These are phyloP conservation scores for Drosophila sturtevanti DNA, from an alignment of 1,140 invertebrate genomes.

Conservation along the genomic window DNA sequence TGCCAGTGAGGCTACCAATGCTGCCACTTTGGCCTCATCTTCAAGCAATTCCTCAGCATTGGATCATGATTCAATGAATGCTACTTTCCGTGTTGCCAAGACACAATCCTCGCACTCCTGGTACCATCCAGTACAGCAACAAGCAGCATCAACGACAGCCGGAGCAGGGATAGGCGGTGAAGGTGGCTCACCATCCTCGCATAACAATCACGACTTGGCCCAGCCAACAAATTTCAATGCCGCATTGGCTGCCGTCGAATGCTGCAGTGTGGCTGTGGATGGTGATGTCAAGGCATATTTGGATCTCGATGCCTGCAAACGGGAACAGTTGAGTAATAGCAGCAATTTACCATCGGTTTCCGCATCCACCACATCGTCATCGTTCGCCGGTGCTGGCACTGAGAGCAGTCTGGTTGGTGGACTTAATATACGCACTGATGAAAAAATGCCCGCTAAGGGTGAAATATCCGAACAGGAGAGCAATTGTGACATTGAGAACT, in stretches of 20 bases:
- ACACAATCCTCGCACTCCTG: slow-evolving; percentile 48
- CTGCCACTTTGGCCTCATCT: slow-evolving; percentile 70
- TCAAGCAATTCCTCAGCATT: slow-evolving; percentile 66
- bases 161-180: slow-evolving; percentile 10
- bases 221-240: slow-evolving; percentile 71
- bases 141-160: slow-evolving; percentile 17
- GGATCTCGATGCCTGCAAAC: slow-evolving; percentile 77
- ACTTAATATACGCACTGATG: slow-evolving; percentile 90
- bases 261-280: slow-evolving; percentile 63
- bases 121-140: slow-evolving; percentile 50
- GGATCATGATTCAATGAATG: slow-evolving; percentile 72
- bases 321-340: slow-evolving; percentile 68
- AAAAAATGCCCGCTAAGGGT: slow-evolving; percentile 91
- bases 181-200: slow-evolving; percentile 26
- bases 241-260: slow-evolving; percentile 64
- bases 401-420: slow-evolving; percentile 80
- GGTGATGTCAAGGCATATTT: slow-evolving; percentile 69
- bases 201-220: slow-evolving; percentile 37
- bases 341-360: slow-evolving; percentile 66
- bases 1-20: slow-evolving; percentile 71
- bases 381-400: slow-evolving; percentile 68
- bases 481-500: slow-evolving; percentile 88
- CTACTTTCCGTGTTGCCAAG: slow-evolving; percentile 60
- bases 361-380: slow-evolving; percentile 69
- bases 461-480: slow-evolving; percentile 92